Conservation (phyloP, 2,113 vertebrate genomes). For the Cynopterus brachyotis region DNA sequence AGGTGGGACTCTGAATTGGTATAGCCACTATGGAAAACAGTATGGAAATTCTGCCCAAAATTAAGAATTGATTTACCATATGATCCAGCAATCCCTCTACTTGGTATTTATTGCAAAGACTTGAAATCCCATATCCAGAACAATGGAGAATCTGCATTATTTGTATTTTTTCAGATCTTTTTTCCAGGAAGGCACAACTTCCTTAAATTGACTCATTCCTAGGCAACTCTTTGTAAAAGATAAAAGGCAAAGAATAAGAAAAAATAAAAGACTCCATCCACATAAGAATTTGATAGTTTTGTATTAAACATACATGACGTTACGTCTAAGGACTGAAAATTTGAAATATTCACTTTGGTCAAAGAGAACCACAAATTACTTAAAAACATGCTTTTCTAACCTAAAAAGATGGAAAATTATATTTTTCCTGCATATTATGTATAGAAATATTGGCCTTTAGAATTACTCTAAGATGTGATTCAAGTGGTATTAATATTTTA, state of each 20-base stretch:
- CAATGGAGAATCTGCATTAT: not conserved
- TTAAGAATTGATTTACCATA: too few relatives aligned
- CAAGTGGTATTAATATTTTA: conserved; percentile 10
- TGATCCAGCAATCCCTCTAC: too few relatives aligned
- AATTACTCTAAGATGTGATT: not conserved
- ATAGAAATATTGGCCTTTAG: not conserved
- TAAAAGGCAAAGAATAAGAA: conserved; percentile 17
- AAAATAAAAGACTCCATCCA: not conserved
- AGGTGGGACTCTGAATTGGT: too few relatives aligned
- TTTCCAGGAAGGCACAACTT: not conserved
- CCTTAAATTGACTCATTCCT: not conserved
- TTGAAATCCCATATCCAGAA: not conserved
- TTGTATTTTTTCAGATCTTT: not conserved
- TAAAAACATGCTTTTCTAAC: not conserved
- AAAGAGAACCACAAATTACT: not conserved
- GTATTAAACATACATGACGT: not conserved
- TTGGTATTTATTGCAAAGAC: too few relatives aligned
- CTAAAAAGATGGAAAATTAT: not conserved
- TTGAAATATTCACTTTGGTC: not conserved
- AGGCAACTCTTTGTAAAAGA: not conserved
- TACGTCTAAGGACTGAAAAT: conserved; percentile 17
- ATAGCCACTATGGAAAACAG: too few relatives aligned
- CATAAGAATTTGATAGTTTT: not conserved
- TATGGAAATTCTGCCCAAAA: too few relatives aligned
- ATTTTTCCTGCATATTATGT: not conserved